Evolutionary conservation across 92 coral and sea anemone species (phyloP), one percentile per base, ranked within the genome.

Genomic region (Diadumene lineata): DNA sequence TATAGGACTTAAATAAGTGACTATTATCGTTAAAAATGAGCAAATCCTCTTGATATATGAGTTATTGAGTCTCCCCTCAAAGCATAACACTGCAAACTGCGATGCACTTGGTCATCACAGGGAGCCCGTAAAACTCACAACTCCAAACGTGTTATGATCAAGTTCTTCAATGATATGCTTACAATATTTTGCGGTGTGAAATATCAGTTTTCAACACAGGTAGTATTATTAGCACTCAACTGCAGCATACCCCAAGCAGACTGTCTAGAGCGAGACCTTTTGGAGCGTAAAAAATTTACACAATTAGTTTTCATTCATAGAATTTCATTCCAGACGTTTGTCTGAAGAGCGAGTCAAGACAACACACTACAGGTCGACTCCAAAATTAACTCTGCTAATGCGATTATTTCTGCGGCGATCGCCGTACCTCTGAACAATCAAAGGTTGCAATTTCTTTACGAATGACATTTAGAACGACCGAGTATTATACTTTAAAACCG

Each of bases 311-410:
- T 16, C 60, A 53, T 53, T 53, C 60, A 38, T 38, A 8, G 26
- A 10, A 22, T 58, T 18, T 53, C 60, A 53, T 53, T 15, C 60
- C 60, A 15, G n/a, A 53, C n/a, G 24, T 2, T 58, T 58, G 31
- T 58, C 7, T 58, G 64, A 58, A 58, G 31, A 58, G 64, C 64
- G 26, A 58, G 64, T 24, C 26, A 7, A 58, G 64, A 22, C 64
- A 23, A 26, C 30, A 4, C 7, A 53, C 6, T 53, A 58, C 7
- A 0, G 11, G 7, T 23, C 26, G 26, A 24, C 31, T 55, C 64
- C 26, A 58, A 58, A 58, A 21, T 58, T 9, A 23, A 21, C 18
- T 23, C n/a, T 53, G 10, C 24, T 9, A 53, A 53, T 15, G 4
- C 24, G 60, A 53, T 15, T 53, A 21, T 53, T 53, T 53, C 4